Percentiles rank a stretch among this genome's conserved stretches.
phyloP scores from a whole-genome alignment of 1,140 invertebrate species.

The Drosophila mayri region DNA sequence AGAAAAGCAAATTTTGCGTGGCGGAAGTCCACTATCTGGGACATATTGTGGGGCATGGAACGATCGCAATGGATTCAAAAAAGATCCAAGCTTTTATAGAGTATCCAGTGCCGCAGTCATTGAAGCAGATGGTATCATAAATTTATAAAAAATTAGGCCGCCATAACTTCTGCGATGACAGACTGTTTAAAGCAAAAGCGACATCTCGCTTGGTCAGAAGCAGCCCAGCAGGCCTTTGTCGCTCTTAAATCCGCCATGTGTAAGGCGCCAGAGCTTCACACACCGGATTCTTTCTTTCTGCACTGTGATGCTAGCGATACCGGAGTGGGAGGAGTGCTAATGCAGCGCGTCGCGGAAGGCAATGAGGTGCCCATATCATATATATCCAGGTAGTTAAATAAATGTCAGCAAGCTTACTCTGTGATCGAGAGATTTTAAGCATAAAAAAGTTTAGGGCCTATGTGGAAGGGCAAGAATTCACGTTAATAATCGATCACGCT shows the following conservation, averaged over 20 bases:
- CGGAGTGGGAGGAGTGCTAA: not conserved
- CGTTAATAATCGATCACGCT: too few species aligned
- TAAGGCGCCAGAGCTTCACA: not conserved
- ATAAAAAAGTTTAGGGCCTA: not conserved
- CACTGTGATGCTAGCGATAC: not conserved
- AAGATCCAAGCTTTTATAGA: not conserved
- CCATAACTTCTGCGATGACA: not conserved
- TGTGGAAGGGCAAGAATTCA: not conserved
- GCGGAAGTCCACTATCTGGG: not conserved
- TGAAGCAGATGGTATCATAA: not conserved
- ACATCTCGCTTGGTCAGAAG: not conserved
- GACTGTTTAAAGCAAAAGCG: constrained; percentile 1
- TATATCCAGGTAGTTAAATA: too few species aligned
- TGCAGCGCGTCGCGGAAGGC: not conserved
- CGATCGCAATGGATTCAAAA: not conserved
- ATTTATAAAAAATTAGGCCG: too few species aligned
- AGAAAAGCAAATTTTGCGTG: not conserved
- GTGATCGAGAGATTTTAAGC: not conserved
- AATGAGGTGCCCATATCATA: not conserved
- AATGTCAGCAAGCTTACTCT: too few species aligned
- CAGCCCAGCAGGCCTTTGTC: not conserved
- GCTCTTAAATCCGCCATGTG: not conserved
- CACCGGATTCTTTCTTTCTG: not conserved
- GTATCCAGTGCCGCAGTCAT: not conserved
- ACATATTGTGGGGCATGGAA: not conserved